A percentile compares a stretch with the other conserved stretches of the same genome.
phyloP scores from a whole-genome alignment of 2,797 vertebrate species.

The Halcyon badia region DNA sequence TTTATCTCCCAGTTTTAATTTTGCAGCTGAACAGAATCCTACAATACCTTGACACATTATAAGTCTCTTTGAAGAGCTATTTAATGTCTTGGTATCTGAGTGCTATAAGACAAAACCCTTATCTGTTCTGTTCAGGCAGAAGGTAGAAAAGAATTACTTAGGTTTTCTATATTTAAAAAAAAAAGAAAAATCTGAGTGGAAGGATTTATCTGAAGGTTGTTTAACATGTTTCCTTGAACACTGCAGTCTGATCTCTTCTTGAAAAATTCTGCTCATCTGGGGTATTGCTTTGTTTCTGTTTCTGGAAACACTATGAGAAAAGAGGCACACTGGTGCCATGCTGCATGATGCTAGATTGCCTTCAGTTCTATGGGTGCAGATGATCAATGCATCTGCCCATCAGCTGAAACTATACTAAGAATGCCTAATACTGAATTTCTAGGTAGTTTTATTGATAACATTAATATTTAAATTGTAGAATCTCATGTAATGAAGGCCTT shows the following conservation, averaged over 20 bases:
- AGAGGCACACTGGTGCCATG: fast-evolving
- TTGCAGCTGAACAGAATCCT: constrained; percentile 41
- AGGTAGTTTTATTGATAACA: not conserved
- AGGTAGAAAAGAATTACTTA: not conserved
- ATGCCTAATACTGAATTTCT: not conserved
- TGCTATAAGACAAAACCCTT: constrained; percentile 41
- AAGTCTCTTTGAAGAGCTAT: constrained; percentile 5
- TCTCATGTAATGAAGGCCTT: not conserved
- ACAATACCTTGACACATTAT: not conserved
- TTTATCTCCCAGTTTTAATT: constrained; percentile 39
- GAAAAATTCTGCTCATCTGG: not conserved
- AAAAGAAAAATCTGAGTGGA: not conserved
- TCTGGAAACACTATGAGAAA: not conserved
- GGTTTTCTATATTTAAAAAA: not conserved
- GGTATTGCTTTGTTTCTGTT: not conserved
- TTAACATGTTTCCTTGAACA: not conserved
- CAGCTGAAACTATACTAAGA: not conserved
- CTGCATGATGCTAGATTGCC: not conserved
- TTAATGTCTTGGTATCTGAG: constrained; percentile 21
- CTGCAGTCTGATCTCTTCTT: not conserved
- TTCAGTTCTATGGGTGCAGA: not conserved
- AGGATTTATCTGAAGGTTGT: constrained; percentile 10
- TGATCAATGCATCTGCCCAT: not conserved
- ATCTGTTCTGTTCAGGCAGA: constrained; percentile 44
- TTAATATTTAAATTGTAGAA: not conserved